These are phyloP conservation scores for Prolemur simus DNA, from an alignment of 2,113 vertebrate species.

Conservation along the genomic window DNA sequence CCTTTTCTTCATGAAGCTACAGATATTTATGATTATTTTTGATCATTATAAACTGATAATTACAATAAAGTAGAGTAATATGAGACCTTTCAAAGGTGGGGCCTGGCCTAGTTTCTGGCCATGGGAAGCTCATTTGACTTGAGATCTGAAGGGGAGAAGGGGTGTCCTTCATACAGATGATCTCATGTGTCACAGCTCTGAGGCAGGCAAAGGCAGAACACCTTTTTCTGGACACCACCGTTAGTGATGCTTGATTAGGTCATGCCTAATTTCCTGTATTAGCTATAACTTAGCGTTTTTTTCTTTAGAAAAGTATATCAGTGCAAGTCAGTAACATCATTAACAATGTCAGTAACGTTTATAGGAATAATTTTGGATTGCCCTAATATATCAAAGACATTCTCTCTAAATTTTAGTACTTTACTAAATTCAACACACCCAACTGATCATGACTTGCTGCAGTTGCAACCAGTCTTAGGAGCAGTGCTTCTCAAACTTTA, in stretches of 20 bases:
- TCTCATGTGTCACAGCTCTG: not conserved
- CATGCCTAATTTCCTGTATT: not conserved
- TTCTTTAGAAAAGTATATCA: not conserved
- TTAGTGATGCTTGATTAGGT: not conserved
- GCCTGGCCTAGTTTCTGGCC: not conserved
- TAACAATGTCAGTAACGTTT: not conserved
- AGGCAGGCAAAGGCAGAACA: not conserved
- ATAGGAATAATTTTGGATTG: not conserved
- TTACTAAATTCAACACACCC: not conserved
- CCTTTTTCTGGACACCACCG: not conserved
- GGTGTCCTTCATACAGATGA: not conserved
- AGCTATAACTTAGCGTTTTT: not conserved
- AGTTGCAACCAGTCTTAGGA: not conserved
- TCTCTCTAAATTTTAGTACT: not conserved
- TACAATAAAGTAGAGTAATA: not conserved
- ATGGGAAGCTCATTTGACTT: not conserved
- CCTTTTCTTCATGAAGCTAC: not conserved
- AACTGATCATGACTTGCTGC: not conserved
- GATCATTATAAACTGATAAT: not conserved
- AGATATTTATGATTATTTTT: not conserved
- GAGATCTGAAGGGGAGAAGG: not conserved
- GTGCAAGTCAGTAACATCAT: not conserved
- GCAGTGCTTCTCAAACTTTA: not conserved
- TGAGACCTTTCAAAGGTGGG: not conserved
- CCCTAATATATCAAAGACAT: not conserved